Evolutionary conservation across 2,797 vertebrate genomes (phyloP).

Genomic region (Microctenopoma steveboyesi): DNA sequence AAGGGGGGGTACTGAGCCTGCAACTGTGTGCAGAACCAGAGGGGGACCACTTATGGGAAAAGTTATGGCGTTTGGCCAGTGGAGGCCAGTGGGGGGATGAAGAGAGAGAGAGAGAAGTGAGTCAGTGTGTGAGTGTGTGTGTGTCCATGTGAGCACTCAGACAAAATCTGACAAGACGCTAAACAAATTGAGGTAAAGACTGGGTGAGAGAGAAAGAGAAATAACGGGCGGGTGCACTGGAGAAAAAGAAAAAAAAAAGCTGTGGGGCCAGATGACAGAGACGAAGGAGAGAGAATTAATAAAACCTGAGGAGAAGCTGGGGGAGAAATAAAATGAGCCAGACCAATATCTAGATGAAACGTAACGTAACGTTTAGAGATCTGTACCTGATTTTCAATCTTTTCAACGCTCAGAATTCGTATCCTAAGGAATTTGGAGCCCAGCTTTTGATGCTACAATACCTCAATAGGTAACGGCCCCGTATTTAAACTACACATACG

Average conservation of each 20-base stretch:
- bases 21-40: slow-evolving; percentile 31
- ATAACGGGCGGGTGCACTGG: background rate
- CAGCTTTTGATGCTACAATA: too few species aligned
- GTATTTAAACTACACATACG: background rate
- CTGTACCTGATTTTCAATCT: too few species aligned
- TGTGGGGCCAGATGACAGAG: slow-evolving; percentile 2
- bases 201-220: slow-evolving; percentile 67
- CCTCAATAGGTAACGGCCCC: too few species aligned
- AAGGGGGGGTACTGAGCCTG: slow-evolving; percentile 44
- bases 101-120: slow-evolving; percentile 31
- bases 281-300: background rate
- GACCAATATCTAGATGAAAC: too few species aligned
- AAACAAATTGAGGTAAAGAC: slow-evolving; percentile 69
- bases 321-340: too few species aligned
- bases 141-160: slow-evolving; percentile 20
- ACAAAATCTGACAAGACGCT: slow-evolving; percentile 63
- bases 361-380: too few species aligned
- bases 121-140: slow-evolving; percentile 15
- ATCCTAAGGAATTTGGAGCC: background rate
- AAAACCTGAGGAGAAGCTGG: too few species aligned
- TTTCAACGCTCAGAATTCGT: too few species aligned
- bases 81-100: slow-evolving; percentile 69
- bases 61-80: slow-evolving; percentile 68
- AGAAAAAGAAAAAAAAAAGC: background rate
- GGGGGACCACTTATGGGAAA: slow-evolving; percentile 68